A percentile compares a stretch with the other conserved stretches of the same genome.
Evolutionary conservation across 1,140 invertebrate genomes (phyloP).

Genomic region (Penaeus japonicus): DNA sequence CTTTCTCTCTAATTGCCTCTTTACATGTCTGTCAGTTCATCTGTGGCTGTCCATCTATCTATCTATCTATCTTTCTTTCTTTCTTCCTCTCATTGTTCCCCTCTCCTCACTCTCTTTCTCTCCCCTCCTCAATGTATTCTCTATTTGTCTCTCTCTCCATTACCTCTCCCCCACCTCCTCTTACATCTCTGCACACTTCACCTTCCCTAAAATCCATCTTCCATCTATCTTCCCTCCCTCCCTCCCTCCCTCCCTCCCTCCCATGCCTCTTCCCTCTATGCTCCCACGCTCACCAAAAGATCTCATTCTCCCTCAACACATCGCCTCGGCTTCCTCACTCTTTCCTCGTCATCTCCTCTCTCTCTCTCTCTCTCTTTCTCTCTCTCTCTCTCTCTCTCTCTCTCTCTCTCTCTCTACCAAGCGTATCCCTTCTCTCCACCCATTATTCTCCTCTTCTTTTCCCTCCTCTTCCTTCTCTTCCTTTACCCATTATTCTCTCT

Average conservation of each 20-base stretch:
- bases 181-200: no score
- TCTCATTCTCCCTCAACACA: neutral
- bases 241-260: neutral
- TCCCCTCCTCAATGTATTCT: neutral
- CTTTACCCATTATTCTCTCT: neutral
- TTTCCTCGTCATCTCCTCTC: neutral
- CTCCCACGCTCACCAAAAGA: neutral
- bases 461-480: neutral
- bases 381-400: neutral
- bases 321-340: neutral
- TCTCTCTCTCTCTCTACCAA: neutral
- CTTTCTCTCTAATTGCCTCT: neutral
- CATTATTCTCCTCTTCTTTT: neutral
- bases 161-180: neutral
- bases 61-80: conserved; percentile 10
- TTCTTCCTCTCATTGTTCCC: neutral
- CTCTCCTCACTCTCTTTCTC: neutral
- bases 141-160: neutral
- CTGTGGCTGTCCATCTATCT: neutral
- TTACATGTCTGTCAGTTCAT: neutral
- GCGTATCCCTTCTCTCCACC: neutral
- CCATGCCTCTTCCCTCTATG: neutral
- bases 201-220: neutral
- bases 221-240: neutral
- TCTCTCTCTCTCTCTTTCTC: neutral